phyloP scores from a whole-genome alignment of 2,888 invertebrate genomes.

The Rotaria macrura region DNA sequence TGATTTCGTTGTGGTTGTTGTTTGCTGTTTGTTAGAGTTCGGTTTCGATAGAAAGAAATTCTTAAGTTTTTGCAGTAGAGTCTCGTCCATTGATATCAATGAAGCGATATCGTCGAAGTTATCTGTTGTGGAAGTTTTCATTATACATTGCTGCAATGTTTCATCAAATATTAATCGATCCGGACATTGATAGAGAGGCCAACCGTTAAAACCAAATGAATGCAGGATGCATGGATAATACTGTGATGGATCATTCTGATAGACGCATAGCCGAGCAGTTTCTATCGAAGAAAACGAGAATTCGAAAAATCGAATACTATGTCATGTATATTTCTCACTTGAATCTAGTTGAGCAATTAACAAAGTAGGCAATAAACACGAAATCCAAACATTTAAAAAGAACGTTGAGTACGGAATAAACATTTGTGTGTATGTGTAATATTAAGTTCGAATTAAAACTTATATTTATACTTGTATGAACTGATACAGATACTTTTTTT shows the following conservation, averaged over 20 bases:
- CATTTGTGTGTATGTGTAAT: not conserved
- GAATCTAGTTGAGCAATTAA: not conserved
- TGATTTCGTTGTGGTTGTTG: not conserved
- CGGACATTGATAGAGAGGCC: not conserved
- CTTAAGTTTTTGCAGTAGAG: not conserved
- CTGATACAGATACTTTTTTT: not conserved
- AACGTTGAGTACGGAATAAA: not conserved
- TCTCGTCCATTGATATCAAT: not conserved
- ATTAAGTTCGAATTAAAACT: not conserved
- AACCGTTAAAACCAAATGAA: not conserved
- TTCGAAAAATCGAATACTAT: not conserved
- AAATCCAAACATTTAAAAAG: not conserved
- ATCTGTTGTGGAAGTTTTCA: not conserved
- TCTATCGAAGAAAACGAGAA: not conserved
- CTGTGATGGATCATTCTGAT: not conserved
- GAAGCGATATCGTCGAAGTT: not conserved
- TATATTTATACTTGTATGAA: not conserved
- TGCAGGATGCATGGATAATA: not conserved
- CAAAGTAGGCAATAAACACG: not conserved
- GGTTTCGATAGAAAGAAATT: not conserved
- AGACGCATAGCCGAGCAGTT: not conserved
- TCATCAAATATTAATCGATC: not conserved
- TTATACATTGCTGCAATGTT: not conserved
- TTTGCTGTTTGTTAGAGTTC: not conserved
- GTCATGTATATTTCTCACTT: not conserved